phyloP scores from a whole-genome alignment of 2,888 invertebrate genomes.

The Caenorhabditis doughertyi region DNA sequence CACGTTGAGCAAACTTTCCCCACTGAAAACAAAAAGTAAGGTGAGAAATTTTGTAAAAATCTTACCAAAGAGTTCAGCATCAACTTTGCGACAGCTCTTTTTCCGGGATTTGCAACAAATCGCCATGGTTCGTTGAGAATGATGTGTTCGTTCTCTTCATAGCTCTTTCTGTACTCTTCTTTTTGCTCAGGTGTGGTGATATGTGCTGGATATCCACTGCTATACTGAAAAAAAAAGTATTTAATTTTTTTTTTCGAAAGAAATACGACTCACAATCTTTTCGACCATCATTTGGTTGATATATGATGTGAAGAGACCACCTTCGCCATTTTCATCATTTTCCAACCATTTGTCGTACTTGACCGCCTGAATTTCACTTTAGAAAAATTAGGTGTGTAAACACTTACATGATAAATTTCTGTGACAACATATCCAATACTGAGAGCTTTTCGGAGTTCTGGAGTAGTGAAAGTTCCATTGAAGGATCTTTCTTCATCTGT shows the following conservation, averaged over 20 bases:
- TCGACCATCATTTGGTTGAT: conserved; percentile 24
- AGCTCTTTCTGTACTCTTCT: neutral
- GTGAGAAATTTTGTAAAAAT: neutral
- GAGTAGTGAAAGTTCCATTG: conserved; percentile 13
- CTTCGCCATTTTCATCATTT: neutral
- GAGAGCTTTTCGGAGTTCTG: conserved; percentile 4
- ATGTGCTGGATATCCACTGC: neutral
- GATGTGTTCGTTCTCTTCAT: neutral
- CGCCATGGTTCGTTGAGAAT: neutral
- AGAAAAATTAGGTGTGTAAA: neutral
- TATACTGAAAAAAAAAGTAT: neutral
- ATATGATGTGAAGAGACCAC: conserved; percentile 21
- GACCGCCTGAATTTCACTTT: neutral
- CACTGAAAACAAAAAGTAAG: neutral
- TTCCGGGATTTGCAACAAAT: conserved; percentile 2
- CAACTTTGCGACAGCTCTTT: conserved; percentile 3
- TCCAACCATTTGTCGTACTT: neutral
- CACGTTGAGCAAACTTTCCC: conserved; percentile 17
- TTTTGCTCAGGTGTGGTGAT: neutral
- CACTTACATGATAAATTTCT: conserved; percentile 11
- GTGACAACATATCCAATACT: neutral
- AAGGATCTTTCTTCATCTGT: neutral
- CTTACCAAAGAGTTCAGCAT: conserved; percentile 26
- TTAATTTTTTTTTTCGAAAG: neutral
- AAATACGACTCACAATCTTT: conserved; percentile 15